Evolutionary conservation across 2,113 vertebrate species (phyloP).

Genomic region (Hemichromis elongatus): DNA sequence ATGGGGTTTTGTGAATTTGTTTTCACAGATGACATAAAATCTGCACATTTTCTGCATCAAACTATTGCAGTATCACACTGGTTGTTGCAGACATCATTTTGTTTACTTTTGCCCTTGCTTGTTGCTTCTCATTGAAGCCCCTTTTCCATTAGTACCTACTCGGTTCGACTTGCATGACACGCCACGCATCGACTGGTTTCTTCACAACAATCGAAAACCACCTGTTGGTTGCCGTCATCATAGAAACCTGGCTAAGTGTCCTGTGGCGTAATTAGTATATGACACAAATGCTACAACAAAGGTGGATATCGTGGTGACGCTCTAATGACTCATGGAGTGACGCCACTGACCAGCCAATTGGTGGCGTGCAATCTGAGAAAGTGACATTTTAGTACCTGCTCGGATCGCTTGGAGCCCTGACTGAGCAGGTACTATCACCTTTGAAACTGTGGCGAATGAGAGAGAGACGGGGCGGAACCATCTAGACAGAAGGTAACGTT

Average conservation of each 20-base stretch:
- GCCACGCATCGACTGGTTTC: neutral
- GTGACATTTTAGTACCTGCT: too few relatives aligned
- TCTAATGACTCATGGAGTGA: too few relatives aligned
- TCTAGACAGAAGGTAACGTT: too few relatives aligned
- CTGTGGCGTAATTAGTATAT: neutral
- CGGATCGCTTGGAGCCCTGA: too few relatives aligned
- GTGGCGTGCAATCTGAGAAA: too few relatives aligned
- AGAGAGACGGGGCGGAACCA: too few relatives aligned
- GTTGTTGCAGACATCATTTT: neutral
- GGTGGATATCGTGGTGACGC: too few relatives aligned
- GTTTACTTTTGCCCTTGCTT: neutral
- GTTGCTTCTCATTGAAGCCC: neutral
- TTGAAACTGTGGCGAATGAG: too few relatives aligned
- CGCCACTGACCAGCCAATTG: too few relatives aligned
- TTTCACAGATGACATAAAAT: neutral
- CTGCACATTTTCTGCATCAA: neutral
- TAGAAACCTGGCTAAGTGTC: neutral
- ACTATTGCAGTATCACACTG: neutral
- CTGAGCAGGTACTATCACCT: too few relatives aligned
- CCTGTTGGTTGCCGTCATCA: neutral
- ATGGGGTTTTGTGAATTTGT: neutral
- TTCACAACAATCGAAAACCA: fast-evolving
- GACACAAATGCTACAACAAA: neutral
- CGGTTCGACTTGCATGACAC: neutral
- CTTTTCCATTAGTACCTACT: neutral